Evolutionary conservation across 2,888 invertebrate genomes (phyloP), one percentile per base, ranked within the genome.

Genomic region (Aspidapion aeneum): DNA sequence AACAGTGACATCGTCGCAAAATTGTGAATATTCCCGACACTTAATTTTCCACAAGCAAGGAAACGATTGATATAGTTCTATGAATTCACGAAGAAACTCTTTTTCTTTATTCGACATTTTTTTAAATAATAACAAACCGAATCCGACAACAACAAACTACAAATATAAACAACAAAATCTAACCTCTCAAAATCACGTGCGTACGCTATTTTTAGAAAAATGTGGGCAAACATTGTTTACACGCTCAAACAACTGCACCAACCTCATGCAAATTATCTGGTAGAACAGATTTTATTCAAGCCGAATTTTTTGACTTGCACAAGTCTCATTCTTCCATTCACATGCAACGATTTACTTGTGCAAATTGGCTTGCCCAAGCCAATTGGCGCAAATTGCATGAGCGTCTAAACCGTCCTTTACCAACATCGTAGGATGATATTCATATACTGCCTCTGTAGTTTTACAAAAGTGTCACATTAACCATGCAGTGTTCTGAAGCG

Each of bases 231-330:
- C 35, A 35, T 35, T 35, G 35, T 35, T 35, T 35, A 35, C 35
- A 35, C 35, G 35, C 35, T 35, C 35, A 35, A 35, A 35, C 35
- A 35, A 35, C 35, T 35, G 35, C 50, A 1, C 20, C 51, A 3
- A 58, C 51, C 58, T 3, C 58, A 58, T 20, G 51, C 19, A 50
- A 51, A 50, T 58, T 58, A 5, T 58, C 58, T 51, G 51, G 2
- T 19, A 7, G 51, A 17, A 50, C 58, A 58, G 51, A 58, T 58
- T 58, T 58, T 50, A 58, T 21, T 58, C 58, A 58, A 50, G 58
- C 58, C 35, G 12, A 35, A 35, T 12, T 7, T 7, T 3, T 35
- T 35, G 35, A 12, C 35, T 35, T 35, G 35, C 35, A 12, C 35
- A 35, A 35, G 12, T 12, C 12, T 35, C 35, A 35, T 35, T 3